These are phyloP conservation scores for Mesocentrotus franciscanus DNA, from an alignment of 53 echinoderm and acorn worm genomes.

Conservation along the genomic window DNA sequence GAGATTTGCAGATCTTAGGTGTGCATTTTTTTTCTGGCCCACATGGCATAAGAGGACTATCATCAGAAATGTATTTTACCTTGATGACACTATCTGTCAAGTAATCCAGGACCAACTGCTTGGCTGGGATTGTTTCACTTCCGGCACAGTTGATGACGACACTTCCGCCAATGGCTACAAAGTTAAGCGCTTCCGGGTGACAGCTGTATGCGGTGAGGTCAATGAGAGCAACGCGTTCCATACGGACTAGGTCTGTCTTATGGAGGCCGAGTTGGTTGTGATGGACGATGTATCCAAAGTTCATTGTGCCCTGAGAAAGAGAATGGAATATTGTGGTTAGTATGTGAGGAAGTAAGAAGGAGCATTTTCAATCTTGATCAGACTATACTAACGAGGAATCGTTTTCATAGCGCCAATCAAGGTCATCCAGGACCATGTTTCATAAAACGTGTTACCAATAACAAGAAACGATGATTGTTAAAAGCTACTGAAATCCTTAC, in stretches of 20 bases:
- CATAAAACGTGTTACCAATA: too few species aligned
- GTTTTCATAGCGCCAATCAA: too few species aligned
- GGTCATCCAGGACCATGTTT: too few species aligned
- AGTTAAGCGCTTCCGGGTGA: slow-evolving; percentile 87
- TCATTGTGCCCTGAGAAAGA: slow-evolving; percentile 74
- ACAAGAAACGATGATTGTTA: too few species aligned
- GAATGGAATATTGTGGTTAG: not conserved
- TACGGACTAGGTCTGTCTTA: slow-evolving; percentile 81
- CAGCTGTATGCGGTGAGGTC: slow-evolving; percentile 89
- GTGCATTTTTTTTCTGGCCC: too few species aligned
- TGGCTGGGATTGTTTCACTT: slow-evolving; percentile 67
- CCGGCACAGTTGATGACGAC: slow-evolving; percentile 89
- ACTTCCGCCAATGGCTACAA: slow-evolving; percentile 89
- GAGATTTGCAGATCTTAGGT: too few species aligned
- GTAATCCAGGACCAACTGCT: slow-evolving; percentile 92
- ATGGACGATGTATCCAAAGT: slow-evolving; percentile 86
- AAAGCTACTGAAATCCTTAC: too few species aligned
- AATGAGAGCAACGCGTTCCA: slow-evolving; percentile 78
- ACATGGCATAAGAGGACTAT: not conserved
- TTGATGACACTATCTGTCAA: slow-evolving; percentile 89
- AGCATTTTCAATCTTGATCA: not conserved
- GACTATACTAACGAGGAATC: not conserved
- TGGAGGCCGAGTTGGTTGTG: slow-evolving; percentile 81
- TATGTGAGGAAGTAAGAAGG: not conserved
- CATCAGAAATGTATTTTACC: not conserved